A percentile compares a stretch with the other conserved stretches of the same genome.
Conservation (phyloP, 2,888 invertebrate species). For the Eueremaeus valkanovi region DNA sequence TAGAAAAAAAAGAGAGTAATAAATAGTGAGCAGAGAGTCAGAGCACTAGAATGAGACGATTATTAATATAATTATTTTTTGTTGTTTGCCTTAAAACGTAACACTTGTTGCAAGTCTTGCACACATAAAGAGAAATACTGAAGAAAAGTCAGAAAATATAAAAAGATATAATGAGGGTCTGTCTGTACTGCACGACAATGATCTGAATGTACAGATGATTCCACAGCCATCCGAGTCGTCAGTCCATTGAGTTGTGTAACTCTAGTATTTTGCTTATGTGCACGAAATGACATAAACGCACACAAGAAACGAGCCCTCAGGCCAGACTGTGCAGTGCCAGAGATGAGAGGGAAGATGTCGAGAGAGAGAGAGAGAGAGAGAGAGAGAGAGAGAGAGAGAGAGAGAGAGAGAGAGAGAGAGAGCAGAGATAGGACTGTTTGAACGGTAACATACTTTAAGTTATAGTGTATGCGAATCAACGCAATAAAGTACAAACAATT, state of each 20-base stretch:
- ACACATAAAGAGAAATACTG: too few species aligned
- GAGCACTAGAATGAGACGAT: too few species aligned
- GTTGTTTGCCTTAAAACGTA: background rate
- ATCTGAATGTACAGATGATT: slow-evolving; percentile 5
- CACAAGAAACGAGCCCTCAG: slow-evolving; percentile 30
- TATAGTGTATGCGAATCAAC: background rate
- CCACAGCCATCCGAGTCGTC: background rate
- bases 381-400: too few species aligned
- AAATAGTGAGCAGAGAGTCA: too few species aligned
- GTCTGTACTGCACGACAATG: slow-evolving; percentile 5
- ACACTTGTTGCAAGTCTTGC: background rate
- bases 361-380: too few species aligned
- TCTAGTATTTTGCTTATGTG: slow-evolving; percentile 28
- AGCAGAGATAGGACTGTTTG: background rate
- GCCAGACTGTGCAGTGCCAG: background rate
- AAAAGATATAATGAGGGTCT: background rate
- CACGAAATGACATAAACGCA: slow-evolving; percentile 36
- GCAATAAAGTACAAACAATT: slow-evolving; percentile 29
- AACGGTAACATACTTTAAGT: background rate
- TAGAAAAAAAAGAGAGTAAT: background rate
- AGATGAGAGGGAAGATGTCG: background rate
- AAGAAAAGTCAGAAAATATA: background rate
- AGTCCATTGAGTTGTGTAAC: background rate
- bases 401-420: too few species aligned
- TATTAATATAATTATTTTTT: background rate